These are phyloP conservation scores for Apistogramma diplotaenia DNA, from an alignment of 2,113 vertebrate species.

Conservation along the genomic window DNA sequence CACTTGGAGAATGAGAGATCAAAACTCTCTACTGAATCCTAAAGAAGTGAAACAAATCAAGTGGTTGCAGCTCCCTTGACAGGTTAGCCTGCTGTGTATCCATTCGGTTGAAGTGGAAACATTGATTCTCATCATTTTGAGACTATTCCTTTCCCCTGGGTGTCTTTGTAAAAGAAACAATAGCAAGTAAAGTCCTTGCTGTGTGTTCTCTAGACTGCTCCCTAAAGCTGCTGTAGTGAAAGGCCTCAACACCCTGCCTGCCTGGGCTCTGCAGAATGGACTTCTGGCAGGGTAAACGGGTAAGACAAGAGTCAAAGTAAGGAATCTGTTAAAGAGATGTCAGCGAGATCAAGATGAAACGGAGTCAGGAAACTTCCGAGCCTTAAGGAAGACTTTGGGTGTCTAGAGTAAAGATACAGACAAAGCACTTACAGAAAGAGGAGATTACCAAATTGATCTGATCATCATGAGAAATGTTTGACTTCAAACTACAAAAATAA, in stretches of 20 bases:
- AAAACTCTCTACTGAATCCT: conserved; percentile 24
- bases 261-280: conserved; percentile 91
- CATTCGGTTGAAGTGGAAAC: conserved; percentile 32
- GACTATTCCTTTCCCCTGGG: background rate
- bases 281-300: conserved; percentile 77
- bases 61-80: conserved; percentile 3
- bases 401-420: conserved; percentile 8
- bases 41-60: conserved; percentile 25
- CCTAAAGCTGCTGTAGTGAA: conserved; percentile 85
- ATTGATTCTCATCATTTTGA: conserved; percentile 44
- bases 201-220: conserved; percentile 74
- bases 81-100: conserved; percentile 17
- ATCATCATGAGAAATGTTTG: conserved; percentile 25
- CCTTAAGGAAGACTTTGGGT: conserved; percentile 25
- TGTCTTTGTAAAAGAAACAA: conserved; percentile 30
- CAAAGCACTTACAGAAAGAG: conserved; percentile 10
- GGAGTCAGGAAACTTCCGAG: background rate
- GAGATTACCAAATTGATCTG: conserved; percentile 29
- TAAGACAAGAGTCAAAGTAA: conserved; percentile 76
- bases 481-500: conserved; percentile 18
- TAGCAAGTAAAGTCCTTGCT: conserved; percentile 27
- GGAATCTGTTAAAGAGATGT: conserved; percentile 12
- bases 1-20: conserved; percentile 15
- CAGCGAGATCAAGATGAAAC: conserved; percentile 5
- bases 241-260: conserved; percentile 91